These are phyloP conservation scores for Dryocosmus kuriphilus DNA, from an alignment of 2,888 invertebrate genomes.

Conservation along the genomic window DNA sequence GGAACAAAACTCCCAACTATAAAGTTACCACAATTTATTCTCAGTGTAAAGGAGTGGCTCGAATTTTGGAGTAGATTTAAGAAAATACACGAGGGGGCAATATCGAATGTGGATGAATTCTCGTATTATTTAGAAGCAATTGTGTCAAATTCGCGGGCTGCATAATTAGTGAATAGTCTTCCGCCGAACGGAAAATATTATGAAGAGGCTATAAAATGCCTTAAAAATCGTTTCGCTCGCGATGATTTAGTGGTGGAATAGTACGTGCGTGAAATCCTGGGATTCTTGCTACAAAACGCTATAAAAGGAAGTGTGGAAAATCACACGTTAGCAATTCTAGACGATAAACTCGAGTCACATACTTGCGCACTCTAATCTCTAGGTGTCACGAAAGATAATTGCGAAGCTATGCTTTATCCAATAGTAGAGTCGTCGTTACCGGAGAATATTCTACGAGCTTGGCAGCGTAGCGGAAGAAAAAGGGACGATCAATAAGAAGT, in stretches of 20 bases:
- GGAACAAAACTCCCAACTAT: no score
- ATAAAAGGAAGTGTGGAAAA: neutral
- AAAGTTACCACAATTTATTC: no score
- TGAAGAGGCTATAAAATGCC: conserved; percentile 5
- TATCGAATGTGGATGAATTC: no score
- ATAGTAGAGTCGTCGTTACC: neutral
- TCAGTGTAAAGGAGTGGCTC: no score
- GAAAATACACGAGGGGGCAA: no score
- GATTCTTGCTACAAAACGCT: conserved; percentile 8
- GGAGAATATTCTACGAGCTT: neutral
- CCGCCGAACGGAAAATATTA: no score
- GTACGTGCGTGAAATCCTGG: neutral
- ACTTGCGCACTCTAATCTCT: neutral
- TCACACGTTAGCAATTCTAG: neutral
- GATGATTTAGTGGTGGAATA: conserved; percentile 21
- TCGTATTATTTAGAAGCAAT: no score
- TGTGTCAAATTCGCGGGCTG: neutral
- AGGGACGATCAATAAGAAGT: no score
- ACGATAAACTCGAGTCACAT: conserved; percentile 31
- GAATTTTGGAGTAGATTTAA: no score
- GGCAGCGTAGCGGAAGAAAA: no score
- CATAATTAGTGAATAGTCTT: conserved; percentile 4
- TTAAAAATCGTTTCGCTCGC: conserved; percentile 16
- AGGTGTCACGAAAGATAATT: neutral
- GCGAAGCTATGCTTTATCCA: neutral